These are phyloP conservation scores for Spisula subtruncata DNA, from an alignment of 2,888 invertebrate genomes.

Conservation along the genomic window DNA sequence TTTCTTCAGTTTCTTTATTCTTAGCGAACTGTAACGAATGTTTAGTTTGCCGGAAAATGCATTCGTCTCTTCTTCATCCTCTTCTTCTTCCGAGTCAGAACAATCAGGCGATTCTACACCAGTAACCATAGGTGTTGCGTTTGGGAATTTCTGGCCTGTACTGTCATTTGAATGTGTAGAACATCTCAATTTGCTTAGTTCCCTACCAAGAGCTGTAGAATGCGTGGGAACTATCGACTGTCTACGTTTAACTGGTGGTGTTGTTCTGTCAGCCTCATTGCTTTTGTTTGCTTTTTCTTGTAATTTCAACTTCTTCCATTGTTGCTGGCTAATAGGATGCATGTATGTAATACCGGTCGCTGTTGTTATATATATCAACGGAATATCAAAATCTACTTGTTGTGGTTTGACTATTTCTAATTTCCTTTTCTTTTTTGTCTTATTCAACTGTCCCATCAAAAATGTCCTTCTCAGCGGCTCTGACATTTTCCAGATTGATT, in stretches of 20 bases:
- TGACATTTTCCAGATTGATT: constrained; percentile 15
- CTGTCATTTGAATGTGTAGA: background rate
- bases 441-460: constrained; percentile 38
- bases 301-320: constrained; percentile 28
- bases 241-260: constrained; percentile 17
- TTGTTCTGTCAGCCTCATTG: background rate
- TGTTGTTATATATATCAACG: constrained; percentile 62
- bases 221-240: constrained; percentile 15
- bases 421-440: constrained; percentile 33
- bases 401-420: background rate
- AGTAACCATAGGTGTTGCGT: constrained; percentile 43
- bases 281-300: constrained; percentile 30
- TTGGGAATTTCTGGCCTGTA: constrained; percentile 38
- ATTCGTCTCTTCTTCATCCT: constrained; percentile 45
- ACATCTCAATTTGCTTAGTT: background rate
- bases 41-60: constrained; percentile 68
- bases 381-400: constrained; percentile 36
- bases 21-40: constrained; percentile 69
- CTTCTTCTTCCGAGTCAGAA: constrained; percentile 47
- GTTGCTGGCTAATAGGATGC: constrained; percentile 54
- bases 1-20: constrained; percentile 35
- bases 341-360: constrained; percentile 52
- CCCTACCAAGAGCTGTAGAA: constrained; percentile 29
- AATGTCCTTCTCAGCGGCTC: background rate
- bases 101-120: constrained; percentile 55